Conservation (phyloP, 2,797 vertebrate species). For the Microhierax caerulescens region DNA sequence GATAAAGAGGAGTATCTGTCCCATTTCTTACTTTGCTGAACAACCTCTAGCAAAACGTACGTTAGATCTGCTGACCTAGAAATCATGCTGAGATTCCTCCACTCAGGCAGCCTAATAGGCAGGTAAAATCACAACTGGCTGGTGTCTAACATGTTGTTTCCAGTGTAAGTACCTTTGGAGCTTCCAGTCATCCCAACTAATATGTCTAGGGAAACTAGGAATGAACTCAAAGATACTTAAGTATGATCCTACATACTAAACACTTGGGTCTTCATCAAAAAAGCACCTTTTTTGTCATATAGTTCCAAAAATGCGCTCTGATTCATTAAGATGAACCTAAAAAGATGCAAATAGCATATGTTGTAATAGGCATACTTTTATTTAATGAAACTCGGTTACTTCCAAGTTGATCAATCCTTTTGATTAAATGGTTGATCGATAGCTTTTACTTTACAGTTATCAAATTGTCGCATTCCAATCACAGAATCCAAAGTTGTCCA, state of each 20-base stretch:
- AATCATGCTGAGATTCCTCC: not conserved
- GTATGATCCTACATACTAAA: not conserved
- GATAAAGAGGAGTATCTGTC: not conserved
- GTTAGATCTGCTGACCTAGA: not conserved
- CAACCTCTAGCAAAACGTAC: not conserved
- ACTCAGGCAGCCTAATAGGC: not conserved
- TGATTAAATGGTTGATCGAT: not conserved
- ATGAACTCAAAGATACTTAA: not conserved
- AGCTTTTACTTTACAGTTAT: not conserved
- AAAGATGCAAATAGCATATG: accelerated
- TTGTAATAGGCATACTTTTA: not conserved
- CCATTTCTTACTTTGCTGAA: not conserved
- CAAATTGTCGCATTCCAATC: not conserved
- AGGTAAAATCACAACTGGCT: not conserved
- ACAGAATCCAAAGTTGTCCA: not conserved
- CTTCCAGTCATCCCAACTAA: not conserved
- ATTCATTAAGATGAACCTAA: not conserved
- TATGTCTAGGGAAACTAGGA: not conserved
- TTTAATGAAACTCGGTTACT: not conserved
- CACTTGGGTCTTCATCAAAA: not conserved
- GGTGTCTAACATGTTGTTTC: not conserved
- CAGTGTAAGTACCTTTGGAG: not conserved
- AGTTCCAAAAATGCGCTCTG: not conserved
- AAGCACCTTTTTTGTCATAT: not conserved
- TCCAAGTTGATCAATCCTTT: not conserved